Base-by-base conservation (phyloP, 2,888 invertebrate species). In the Cheilosia scutellata region DNA sequence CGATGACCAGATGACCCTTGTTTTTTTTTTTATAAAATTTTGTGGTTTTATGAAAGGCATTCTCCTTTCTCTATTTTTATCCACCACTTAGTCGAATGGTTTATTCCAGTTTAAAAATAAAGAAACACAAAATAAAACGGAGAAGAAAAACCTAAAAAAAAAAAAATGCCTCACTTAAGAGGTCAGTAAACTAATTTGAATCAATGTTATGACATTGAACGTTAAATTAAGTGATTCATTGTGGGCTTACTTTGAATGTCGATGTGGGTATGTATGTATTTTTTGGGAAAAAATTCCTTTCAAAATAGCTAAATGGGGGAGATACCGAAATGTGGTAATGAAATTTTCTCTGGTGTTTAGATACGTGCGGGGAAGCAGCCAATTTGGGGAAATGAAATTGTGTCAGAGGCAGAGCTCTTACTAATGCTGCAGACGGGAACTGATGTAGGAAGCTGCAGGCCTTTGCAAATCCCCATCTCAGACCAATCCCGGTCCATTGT, bases 171-270 rank as follows among this genome's bases (percentile, higher is more conserved):
- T 75, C 75, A 68, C 53, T 80, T 66, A 84, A 47, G 80, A 65
- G 84, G 84, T 84, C 84, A 84, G 79, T 84, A 75, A 84, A 80
- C 84, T 75, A 71, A 74, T 74, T 75, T 65, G 51, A 79, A 63
- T 78, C 79, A 83, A 74, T 75, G 74, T 70, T 83, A 79, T 83
- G 65, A 76, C 70, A 71, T 82, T 77, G 78, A 68, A 74, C 60
- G 72, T 70, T 68, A 74, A 66, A 60, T 66, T 37, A 29, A 47
- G 63, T 71, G 77, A 78, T 29, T 78, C 63, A 57, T 44, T 49
- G 55, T 44, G 20, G 7, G 49, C 27, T 9, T 16, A 40, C 27
- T 6, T 51, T 68, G 55, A 31, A 9, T 27, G 51, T 51, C 11
- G 25, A 7, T 49, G 25, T 27, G 11, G 11, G 29, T 31, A 40